phyloP scores from a whole-genome alignment of 1,140 invertebrate genomes.

The Zaprionus tsacasi region DNA sequence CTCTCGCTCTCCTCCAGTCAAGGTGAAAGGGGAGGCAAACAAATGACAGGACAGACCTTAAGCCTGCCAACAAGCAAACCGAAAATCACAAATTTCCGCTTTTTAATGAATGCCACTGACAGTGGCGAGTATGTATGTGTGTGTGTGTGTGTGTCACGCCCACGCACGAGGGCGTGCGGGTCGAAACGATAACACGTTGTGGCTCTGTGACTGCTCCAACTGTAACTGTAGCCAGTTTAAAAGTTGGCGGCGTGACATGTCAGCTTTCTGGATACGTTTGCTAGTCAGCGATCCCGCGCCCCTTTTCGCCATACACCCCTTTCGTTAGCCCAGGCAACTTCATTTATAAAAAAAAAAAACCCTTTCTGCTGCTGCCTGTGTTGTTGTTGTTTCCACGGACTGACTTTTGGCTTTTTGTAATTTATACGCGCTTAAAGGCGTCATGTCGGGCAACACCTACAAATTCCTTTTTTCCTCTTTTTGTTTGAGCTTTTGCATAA shows the following conservation, averaged over 20 bases:
- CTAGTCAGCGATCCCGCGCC: conserved; percentile 5
- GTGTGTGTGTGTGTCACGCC: conserved; percentile 8
- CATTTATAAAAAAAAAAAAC: conserved; percentile 80
- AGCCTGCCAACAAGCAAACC: conserved; percentile 42
- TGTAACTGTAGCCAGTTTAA: conserved; percentile 47
- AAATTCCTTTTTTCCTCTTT: conserved; percentile 58
- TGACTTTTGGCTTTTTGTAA: conserved; percentile 79
- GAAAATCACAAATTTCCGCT: conserved; percentile 81
- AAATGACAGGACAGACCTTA: conserved; percentile 38
- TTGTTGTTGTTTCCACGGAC: conserved; percentile 28
- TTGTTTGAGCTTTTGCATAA: conserved; percentile 68
- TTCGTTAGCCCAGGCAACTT: conserved; percentile 58
- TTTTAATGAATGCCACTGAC: conserved; percentile 67
- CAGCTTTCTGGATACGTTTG: conserved; percentile 52
- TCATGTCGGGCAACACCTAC: conserved; percentile 81
- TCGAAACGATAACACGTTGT: conserved; percentile 64
- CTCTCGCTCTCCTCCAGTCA: background rate
- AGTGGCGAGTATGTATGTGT: background rate
- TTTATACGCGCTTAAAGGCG: conserved; percentile 80
- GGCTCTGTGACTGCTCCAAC: conserved; percentile 9
- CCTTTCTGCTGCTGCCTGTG: conserved; percentile 42
- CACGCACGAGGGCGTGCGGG: conserved; percentile 45
- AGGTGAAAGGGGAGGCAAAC: conserved; percentile 11
- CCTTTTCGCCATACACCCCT: background rate
- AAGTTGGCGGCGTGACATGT: conserved; percentile 71